phyloP scores from a whole-genome alignment of 2,888 invertebrate genomes.

The Drosophila bunnanda region DNA sequence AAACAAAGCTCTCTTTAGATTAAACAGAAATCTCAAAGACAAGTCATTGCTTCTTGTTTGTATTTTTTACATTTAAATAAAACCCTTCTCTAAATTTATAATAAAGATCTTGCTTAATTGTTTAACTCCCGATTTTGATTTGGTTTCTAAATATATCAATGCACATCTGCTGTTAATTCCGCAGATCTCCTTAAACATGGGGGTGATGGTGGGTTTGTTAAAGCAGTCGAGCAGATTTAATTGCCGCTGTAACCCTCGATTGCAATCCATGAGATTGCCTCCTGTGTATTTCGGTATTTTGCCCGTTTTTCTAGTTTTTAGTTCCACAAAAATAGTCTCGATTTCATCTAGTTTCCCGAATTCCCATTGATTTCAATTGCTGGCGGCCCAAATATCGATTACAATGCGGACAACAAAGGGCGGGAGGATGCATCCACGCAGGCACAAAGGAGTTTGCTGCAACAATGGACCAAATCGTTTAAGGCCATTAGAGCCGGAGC shows the following conservation, averaged over 20 bases:
- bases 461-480: slow-evolving; percentile 40
- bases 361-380: slow-evolving; percentile 74
- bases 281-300: background rate
- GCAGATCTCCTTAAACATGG: slow-evolving; percentile 1
- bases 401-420: slow-evolving; percentile 49
- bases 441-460: slow-evolving; percentile 15
- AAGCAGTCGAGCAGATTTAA: slow-evolving; percentile 78
- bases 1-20: background rate
- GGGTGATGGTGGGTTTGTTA: slow-evolving; percentile 21
- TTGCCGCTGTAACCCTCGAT: slow-evolving; percentile 60
- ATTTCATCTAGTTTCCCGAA: slow-evolving; percentile 73
- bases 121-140: background rate
- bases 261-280: slow-evolving; percentile 10
- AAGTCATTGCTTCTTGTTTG: background rate
- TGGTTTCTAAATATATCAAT: background rate
- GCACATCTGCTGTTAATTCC: slow-evolving; percentile 28
- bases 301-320: slow-evolving; percentile 2
- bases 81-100: background rate
- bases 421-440: slow-evolving; percentile 16
- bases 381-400: slow-evolving; percentile 72
- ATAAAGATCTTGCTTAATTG: background rate
- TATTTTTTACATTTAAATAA: background rate
- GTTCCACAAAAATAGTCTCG: slow-evolving; percentile 68
- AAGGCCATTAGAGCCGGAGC: slow-evolving; percentile 28
- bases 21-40: background rate